phyloP scores from a whole-genome alignment of 2,888 invertebrate species.

The Tenthredo amoena region DNA sequence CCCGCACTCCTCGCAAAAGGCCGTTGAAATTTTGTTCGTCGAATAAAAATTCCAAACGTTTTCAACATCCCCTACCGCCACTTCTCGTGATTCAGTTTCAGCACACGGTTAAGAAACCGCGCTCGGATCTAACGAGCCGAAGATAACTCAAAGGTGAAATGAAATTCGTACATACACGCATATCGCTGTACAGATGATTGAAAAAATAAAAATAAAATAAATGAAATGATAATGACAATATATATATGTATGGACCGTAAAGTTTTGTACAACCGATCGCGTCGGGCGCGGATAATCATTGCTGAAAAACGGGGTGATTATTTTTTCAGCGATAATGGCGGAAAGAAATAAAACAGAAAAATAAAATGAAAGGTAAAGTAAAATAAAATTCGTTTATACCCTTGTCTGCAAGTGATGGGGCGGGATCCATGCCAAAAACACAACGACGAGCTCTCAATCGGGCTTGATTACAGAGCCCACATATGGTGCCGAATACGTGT shows the following conservation, averaged over 20 bases:
- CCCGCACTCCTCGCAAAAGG: not conserved
- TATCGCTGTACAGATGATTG: not conserved
- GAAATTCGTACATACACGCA: not conserved
- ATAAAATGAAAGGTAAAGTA: not conserved
- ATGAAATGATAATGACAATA: not conserved
- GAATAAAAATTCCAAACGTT: constrained; percentile 3
- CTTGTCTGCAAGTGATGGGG: constrained; percentile 26
- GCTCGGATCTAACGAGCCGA: constrained; percentile 12
- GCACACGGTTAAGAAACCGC: not conserved
- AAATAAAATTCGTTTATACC: constrained; percentile 6
- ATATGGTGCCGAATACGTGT: constrained; percentile 36
- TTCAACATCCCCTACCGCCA: not conserved
- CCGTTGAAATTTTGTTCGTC: not conserved
- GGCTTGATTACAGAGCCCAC: constrained; percentile 48
- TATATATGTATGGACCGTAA: not conserved
- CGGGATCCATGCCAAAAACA: constrained; percentile 31
- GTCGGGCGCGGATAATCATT: not conserved
- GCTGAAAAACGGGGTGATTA: not conserved
- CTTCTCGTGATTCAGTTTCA: constrained; percentile 12
- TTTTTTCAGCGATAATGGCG: not conserved
- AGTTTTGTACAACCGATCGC: not conserved
- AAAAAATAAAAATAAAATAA: not conserved
- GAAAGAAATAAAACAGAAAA: not conserved
- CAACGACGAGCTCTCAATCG: constrained; percentile 40
- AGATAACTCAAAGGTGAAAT: constrained; percentile 36